phyloP scores from a whole-genome alignment of 2,113 vertebrate genomes.

The Aplodontia rufa region DNA sequence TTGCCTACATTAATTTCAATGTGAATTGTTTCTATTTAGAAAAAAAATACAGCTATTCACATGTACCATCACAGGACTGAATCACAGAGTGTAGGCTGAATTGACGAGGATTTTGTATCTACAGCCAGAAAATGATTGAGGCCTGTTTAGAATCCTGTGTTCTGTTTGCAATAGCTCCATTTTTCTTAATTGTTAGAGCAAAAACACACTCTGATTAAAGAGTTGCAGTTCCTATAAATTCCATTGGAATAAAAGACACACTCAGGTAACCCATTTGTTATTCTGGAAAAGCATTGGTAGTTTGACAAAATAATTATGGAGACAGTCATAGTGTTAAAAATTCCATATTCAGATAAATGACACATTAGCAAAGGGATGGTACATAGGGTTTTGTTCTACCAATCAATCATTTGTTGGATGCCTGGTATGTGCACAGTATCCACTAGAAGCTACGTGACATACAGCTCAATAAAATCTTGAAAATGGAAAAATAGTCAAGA shows the following conservation, averaged over 20 bases:
- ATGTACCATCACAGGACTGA: slow-evolving; percentile 57
- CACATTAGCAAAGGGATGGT: slow-evolving; percentile 12
- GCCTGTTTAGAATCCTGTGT: slow-evolving; percentile 1
- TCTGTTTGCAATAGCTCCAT: slow-evolving; percentile 35
- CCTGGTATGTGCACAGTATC: neutral
- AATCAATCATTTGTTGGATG: slow-evolving; percentile 11
- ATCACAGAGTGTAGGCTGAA: slow-evolving; percentile 22
- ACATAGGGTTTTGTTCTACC: neutral
- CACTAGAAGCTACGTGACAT: neutral
- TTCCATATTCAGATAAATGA: slow-evolving; percentile 48
- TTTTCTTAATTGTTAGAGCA: slow-evolving; percentile 49
- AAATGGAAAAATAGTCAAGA: slow-evolving; percentile 7
- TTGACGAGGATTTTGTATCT: neutral
- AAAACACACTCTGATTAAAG: slow-evolving; percentile 45
- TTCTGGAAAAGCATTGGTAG: slow-evolving; percentile 32
- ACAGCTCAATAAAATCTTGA: neutral
- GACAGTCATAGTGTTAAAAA: slow-evolving; percentile 19
- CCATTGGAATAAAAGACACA: slow-evolving; percentile 25
- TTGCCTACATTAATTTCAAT: slow-evolving; percentile 69
- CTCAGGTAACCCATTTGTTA: slow-evolving; percentile 65
- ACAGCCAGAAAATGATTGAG: slow-evolving; percentile 48
- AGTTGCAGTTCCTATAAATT: slow-evolving; percentile 30
- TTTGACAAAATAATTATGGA: slow-evolving; percentile 74
- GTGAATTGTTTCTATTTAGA: slow-evolving; percentile 66
- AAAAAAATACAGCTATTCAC: slow-evolving; percentile 46